phyloP scores from a whole-genome alignment of 2,888 invertebrate species.

The Eupithecia insigniata region DNA sequence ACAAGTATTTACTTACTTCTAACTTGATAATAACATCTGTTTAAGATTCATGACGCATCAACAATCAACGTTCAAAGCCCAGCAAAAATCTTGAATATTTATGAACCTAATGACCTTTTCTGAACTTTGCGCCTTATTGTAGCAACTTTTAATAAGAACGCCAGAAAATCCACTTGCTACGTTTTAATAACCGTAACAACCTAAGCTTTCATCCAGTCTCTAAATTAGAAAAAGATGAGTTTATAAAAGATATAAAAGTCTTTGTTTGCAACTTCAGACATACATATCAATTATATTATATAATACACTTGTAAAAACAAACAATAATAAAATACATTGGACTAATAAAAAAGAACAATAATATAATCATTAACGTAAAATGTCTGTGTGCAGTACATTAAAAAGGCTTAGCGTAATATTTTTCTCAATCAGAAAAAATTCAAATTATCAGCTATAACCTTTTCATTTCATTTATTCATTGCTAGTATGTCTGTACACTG shows the following conservation, averaged over 20 bases:
- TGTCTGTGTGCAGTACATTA: too few relatives aligned
- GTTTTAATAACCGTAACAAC: slow-evolving; percentile 29
- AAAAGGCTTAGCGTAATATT: too few relatives aligned
- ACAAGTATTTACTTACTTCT: not conserved
- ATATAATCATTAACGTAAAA: too few relatives aligned
- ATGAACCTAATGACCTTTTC: slow-evolving; percentile 32
- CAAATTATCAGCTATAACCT: too few relatives aligned
- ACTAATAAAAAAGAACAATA: too few relatives aligned
- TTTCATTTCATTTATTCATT: too few relatives aligned
- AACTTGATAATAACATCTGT: slow-evolving; percentile 20
- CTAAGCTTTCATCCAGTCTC: not conserved
- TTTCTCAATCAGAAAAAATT: too few relatives aligned
- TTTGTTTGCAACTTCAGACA: too few relatives aligned
- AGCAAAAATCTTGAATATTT: slow-evolving; percentile 35
- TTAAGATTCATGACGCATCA: slow-evolving; percentile 20
- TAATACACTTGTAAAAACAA: too few relatives aligned
- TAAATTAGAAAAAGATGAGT: not conserved
- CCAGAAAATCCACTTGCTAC: slow-evolving; percentile 22
- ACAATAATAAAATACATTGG: too few relatives aligned
- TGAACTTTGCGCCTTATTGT: slow-evolving; percentile 23
- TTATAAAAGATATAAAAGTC: not conserved
- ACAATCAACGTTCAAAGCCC: slow-evolving; percentile 27
- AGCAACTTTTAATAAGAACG: slow-evolving; percentile 38
- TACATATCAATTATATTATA: too few relatives aligned
- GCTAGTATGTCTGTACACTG: too few relatives aligned